phyloP scores from a whole-genome alignment of 1,140 invertebrate species.

The Hyphantria cunea region DNA sequence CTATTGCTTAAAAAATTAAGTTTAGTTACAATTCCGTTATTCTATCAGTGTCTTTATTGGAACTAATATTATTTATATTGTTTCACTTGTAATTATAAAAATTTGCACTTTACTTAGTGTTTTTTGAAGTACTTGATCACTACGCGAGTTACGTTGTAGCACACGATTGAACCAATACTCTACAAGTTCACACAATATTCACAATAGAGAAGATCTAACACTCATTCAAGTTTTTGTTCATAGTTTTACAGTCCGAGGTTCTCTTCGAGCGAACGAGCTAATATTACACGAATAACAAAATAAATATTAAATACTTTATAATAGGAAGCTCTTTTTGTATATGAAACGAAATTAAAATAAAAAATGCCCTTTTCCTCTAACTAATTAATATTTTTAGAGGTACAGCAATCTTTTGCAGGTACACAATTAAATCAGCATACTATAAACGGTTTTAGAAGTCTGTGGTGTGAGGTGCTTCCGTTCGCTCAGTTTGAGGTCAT shows the following conservation, averaged over 20 bases:
- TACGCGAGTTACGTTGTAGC: constrained; percentile 40
- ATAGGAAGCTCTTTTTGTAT: constrained; percentile 60
- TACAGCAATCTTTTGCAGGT: constrained; percentile 7
- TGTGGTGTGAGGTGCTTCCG: constrained; percentile 52
- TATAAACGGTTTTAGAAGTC: constrained; percentile 49
- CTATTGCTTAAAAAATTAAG: constrained; percentile 45
- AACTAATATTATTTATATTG: constrained; percentile 34
- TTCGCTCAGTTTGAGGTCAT: constrained; percentile 58
- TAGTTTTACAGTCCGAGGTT: constrained; percentile 13
- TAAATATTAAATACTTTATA: constrained; percentile 35
- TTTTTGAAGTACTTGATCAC: constrained; percentile 44
- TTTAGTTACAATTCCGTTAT: constrained; percentile 42
- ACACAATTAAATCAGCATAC: not conserved
- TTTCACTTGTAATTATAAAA: constrained; percentile 31
- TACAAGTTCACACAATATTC: constrained; percentile 56
- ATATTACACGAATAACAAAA: constrained; percentile 38
- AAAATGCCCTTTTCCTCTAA: constrained; percentile 13
- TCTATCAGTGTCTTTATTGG: constrained; percentile 35
- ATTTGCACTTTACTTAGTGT: constrained; percentile 33
- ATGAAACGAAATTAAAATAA: constrained; percentile 25
- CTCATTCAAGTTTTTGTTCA: constrained; percentile 32
- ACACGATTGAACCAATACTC: constrained; percentile 32
- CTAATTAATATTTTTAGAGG: constrained; percentile 6
- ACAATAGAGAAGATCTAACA: constrained; percentile 44
- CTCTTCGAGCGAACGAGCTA: constrained; percentile 55